Base-by-base conservation (phyloP, 2,113 vertebrate species). In the Speoplatyrhinus poulsoni region DNA sequence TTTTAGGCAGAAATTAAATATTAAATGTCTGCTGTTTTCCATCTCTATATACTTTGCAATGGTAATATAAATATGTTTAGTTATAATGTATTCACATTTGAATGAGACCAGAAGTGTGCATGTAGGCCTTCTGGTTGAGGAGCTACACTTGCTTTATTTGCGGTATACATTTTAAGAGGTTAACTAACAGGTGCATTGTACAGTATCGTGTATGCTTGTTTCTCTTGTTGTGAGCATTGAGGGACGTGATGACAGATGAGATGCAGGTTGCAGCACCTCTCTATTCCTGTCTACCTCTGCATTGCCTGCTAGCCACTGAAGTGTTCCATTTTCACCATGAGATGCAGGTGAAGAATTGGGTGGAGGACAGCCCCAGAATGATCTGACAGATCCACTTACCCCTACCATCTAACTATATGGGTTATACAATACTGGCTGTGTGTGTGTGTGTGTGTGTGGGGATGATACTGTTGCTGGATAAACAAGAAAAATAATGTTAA, bases 341-440 rank as follows among this genome's bases (percentile, higher is more conserved):
- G 74, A 75, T 67, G 60, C 56, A 69, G 81, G 15, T 6, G 53
- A 76, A 54, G 76, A 81, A 83, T 86, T 84, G 72, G 56, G 73
- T 62, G 56, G 63, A 79, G 33, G 77, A 85, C 67, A 78, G 76
- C 57, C 65, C 73, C 71, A 77, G 84, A 88, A 86, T 84, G 69
- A 85, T 83, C 76, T 86, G 84, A 89, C 89, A 85, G 77, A 86
- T 85, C 67, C 82, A 83, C 75, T 89, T 85, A 90, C 81, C 78
- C 82, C 65, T 58, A 63, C 82, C 78, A 79, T 77, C 83, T 83
- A 79, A 64, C 80, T 76, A 79, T 76, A 82, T 82, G 46, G 60
- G 55, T 67, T 41, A 41, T 41, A 41, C 7, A 41, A 8, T 41
- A 41, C 7, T 3, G 36, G 4, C 4, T 41, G 36, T 41, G 36